Evolutionary conservation across 2,113 vertebrate genomes (phyloP).

Genomic region (Eulemur rufifrons): DNA sequence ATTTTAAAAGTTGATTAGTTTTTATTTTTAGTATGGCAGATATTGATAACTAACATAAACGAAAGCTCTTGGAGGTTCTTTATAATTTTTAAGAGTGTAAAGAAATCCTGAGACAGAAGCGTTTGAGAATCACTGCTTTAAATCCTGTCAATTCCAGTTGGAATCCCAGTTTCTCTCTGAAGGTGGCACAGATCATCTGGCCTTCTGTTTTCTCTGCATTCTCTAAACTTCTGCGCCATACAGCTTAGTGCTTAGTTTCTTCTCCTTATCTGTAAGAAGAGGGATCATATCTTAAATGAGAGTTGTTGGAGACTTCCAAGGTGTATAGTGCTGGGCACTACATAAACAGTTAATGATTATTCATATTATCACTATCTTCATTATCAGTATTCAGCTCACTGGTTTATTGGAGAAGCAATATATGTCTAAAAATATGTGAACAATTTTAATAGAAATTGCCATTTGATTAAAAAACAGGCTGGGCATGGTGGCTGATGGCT

Average conservation of each 20-base stretch:
- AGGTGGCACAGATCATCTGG: not conserved
- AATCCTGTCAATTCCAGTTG: not conserved
- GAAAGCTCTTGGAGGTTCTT: not conserved
- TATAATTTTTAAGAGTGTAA: not conserved
- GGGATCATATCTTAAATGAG: not conserved
- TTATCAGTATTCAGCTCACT: not conserved
- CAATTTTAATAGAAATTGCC: not conserved
- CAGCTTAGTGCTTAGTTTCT: not conserved
- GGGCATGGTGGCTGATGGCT: too few species aligned
- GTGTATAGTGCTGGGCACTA: not conserved
- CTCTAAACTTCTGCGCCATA: not conserved
- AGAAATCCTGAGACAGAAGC: not conserved
- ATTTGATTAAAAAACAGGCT: not conserved
- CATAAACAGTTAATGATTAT: not conserved
- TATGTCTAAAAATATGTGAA: not conserved
- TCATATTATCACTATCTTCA: not conserved
- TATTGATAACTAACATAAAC: not conserved
- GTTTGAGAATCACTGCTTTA: slow-evolving; percentile 19
- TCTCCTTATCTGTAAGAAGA: not conserved
- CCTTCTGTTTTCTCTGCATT: not conserved
- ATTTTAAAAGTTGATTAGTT: slow-evolving; percentile 1
- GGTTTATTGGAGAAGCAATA: not conserved
- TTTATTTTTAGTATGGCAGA: slow-evolving; percentile 3
- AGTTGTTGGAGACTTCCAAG: not conserved
- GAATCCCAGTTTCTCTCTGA: not conserved